Percentiles rank a stretch among this genome's conserved stretches.
phyloP scores from a whole-genome alignment of 2,797 vertebrate genomes.

The Lophius americanus region DNA sequence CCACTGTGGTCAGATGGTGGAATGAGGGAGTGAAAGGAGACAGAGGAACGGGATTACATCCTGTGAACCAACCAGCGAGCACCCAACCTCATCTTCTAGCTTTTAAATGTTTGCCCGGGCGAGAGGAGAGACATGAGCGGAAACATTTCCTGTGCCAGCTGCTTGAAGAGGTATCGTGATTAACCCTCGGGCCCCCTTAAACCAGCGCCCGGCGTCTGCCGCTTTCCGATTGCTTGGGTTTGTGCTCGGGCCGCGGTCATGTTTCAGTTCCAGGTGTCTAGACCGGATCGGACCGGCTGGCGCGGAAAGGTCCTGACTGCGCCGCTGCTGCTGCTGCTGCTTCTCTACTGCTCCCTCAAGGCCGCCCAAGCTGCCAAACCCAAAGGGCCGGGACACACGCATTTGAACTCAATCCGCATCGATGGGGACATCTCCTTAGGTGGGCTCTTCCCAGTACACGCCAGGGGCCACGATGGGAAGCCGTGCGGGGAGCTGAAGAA shows the following conservation, averaged over 20 bases:
- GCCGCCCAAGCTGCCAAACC: constrained; percentile 84
- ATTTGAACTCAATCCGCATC: constrained; percentile 98
- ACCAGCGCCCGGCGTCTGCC: constrained; percentile 62
- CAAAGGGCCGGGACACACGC: constrained; percentile 90
- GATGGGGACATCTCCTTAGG: constrained; percentile 97
- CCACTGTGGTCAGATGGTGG: constrained; percentile 62
- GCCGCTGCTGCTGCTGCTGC: constrained; percentile 67
- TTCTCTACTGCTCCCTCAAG: constrained; percentile 70
- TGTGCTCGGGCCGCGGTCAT: constrained; percentile 62
- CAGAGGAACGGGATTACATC: constrained; percentile 57
- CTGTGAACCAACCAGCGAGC: constrained; percentile 48
- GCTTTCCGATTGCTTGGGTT: constrained; percentile 44
- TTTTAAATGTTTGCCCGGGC: constrained; percentile 72
- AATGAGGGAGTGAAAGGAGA: constrained; percentile 63
- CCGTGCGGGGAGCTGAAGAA: constrained; percentile 97
- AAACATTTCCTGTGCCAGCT: constrained; percentile 62
- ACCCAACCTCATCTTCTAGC: constrained; percentile 48
- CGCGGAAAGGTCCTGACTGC: constrained; percentile 46
- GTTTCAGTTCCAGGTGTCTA: constrained; percentile 59
- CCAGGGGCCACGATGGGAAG: constrained; percentile 92
- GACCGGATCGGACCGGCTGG: constrained; percentile 53
- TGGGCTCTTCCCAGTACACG: constrained; percentile 95
- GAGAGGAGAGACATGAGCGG: constrained; percentile 70
- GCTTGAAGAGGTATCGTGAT: constrained; percentile 68
- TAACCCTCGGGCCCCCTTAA: constrained; percentile 70